phyloP scores from a whole-genome alignment of 1,140 invertebrate genomes.

The Trinorchestia longiramus region DNA sequence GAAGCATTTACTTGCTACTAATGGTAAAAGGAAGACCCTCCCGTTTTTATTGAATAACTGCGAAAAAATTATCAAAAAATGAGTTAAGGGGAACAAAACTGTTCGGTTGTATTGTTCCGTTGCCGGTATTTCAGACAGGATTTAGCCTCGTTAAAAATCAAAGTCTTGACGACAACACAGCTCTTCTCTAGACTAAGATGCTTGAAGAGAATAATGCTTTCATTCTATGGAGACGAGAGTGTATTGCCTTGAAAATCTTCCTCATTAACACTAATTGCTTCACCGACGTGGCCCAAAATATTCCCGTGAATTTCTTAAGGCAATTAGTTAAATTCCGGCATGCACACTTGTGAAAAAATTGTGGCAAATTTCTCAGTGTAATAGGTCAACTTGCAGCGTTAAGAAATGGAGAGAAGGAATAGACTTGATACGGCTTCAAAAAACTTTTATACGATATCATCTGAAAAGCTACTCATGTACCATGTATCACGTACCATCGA shows the following conservation, averaged over 20 bases:
- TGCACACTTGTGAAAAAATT: not conserved
- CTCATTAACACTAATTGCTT: not conserved
- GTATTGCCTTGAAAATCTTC: not conserved
- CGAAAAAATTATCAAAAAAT: not conserved
- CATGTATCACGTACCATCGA: too few relatives aligned
- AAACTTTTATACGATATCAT: too few relatives aligned
- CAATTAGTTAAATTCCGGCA: not conserved
- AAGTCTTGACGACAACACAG: not conserved
- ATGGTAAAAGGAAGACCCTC: not conserved
- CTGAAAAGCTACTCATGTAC: too few relatives aligned
- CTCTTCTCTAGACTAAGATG: not conserved
- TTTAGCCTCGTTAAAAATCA: not conserved
- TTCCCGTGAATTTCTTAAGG: too few relatives aligned
- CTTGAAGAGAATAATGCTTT: not conserved
- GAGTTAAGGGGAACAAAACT: not conserved
- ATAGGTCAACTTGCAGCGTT: too few relatives aligned
- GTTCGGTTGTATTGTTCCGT: not conserved
- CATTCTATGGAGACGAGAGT: not conserved
- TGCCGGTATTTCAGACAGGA: not conserved
- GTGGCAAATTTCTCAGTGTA: too few relatives aligned
- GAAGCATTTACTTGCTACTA: not conserved
- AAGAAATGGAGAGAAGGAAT: too few relatives aligned
- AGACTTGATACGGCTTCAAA: too few relatives aligned
- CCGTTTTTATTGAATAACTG: not conserved
- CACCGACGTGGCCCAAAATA: not conserved